Conservation (phyloP, 2,797 vertebrate species). For the Lagocephalus sceleratus region DNA sequence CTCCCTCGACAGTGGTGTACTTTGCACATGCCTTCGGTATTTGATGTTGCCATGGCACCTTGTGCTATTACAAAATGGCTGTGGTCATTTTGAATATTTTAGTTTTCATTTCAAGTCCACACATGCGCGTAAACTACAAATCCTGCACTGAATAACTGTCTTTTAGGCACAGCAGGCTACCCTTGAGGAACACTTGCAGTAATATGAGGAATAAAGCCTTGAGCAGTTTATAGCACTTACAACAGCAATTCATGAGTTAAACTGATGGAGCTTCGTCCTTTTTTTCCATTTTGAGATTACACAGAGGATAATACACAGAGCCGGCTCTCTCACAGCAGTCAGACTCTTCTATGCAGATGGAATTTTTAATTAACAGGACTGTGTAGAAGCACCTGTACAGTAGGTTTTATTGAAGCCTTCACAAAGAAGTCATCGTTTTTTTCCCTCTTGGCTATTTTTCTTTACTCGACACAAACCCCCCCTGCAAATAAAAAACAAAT, state of each 20-base stretch:
- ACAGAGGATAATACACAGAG: conserved; percentile 54
- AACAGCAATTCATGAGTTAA: conserved; percentile 58
- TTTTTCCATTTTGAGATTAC: conserved; percentile 53
- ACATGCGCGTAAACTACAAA: too few relatives aligned
- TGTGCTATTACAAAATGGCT: too few relatives aligned
- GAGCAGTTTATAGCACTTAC: conserved; percentile 46
- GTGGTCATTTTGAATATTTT: too few relatives aligned
- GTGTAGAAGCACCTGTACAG: conserved; percentile 44
- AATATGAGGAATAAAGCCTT: conserved; percentile 32
- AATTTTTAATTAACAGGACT: conserved; percentile 70
- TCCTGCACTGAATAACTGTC: too few relatives aligned
- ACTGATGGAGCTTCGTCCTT: conserved; percentile 50
- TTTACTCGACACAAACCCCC: too few relatives aligned
- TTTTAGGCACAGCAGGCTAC: background rate
- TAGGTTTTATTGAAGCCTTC: conserved; percentile 41
- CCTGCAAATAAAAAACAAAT: too few relatives aligned
- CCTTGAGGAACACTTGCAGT: conserved; percentile 3
- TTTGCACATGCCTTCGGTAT: too few relatives aligned
- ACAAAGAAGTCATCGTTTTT: conserved; percentile 26
- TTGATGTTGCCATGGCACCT: too few relatives aligned
- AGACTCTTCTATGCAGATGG: conserved; percentile 71
- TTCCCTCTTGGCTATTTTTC: conserved; percentile 1
- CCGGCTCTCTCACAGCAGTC: conserved; percentile 49
- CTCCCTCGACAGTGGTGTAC: too few relatives aligned
- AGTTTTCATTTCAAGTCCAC: too few relatives aligned